Conservation (phyloP, 1,140 invertebrate species). For the Zaprionus lachaisei region DNA sequence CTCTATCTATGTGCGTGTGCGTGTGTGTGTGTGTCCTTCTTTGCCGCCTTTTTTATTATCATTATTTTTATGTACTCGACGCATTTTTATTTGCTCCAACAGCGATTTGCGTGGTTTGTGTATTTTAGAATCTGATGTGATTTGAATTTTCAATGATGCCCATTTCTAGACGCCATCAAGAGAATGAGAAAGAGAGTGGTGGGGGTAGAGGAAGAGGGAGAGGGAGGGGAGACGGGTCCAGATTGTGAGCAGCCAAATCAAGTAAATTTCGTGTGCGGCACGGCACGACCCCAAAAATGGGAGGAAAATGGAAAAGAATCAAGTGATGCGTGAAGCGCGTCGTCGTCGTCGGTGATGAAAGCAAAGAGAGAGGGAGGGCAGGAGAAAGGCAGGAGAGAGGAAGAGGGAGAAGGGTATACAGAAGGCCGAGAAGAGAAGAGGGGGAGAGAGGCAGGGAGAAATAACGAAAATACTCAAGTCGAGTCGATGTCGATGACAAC, state of each 20-base stretch:
- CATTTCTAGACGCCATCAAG: slow-evolving; percentile 30
- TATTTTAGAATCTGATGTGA: slow-evolving; percentile 81
- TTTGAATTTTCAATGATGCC: slow-evolving; percentile 76
- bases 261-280: slow-evolving; percentile 37
- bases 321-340: slow-evolving; percentile 60
- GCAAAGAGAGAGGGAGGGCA: neutral
- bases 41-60: slow-evolving; percentile 64
- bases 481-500: slow-evolving; percentile 28
- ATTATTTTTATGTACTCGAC: slow-evolving; percentile 76
- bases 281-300: slow-evolving; percentile 11
- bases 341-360: slow-evolving; percentile 12
- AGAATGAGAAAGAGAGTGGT: neutral
- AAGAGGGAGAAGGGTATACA: neutral
- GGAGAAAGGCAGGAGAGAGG: neutral
- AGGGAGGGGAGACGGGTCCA: neutral
- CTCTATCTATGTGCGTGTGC: neutral
- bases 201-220: neutral
- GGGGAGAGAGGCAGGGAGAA: neutral
- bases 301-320: slow-evolving; percentile 37
- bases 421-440: neutral
- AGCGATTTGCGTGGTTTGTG: slow-evolving; percentile 76
- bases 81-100: slow-evolving; percentile 64
- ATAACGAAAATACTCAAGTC: slow-evolving; percentile 19
- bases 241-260: slow-evolving; percentile 44
- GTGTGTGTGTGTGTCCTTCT: neutral